These are phyloP conservation scores for Sipunculus nudus DNA, from an alignment of 2,888 invertebrate genomes.

Conservation along the genomic window DNA sequence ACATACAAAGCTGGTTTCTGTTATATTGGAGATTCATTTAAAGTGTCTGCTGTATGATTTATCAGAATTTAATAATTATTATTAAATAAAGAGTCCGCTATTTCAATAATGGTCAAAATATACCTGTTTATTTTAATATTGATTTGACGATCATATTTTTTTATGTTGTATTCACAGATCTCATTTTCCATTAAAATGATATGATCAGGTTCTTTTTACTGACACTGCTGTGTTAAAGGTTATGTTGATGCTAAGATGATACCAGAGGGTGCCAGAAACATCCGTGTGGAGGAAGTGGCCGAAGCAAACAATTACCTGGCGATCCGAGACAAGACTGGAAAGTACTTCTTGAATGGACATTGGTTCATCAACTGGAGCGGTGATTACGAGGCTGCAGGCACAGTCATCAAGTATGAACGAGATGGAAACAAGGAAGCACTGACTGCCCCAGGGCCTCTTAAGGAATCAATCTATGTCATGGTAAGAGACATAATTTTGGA, in stretches of 20 bases:
- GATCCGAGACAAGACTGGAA: constrained; percentile 76
- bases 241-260: constrained; percentile 74
- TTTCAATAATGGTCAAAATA: too few relatives aligned
- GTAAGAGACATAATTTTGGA: too few relatives aligned
- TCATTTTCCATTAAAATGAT: too few relatives aligned
- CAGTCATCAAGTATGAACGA: constrained; percentile 81
- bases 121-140: too few relatives aligned
- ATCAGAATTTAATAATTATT: too few relatives aligned
- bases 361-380: constrained; percentile 76
- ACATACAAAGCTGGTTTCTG: too few relatives aligned
- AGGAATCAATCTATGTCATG: constrained; percentile 82
- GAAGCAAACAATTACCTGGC: constrained; percentile 83
- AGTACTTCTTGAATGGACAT: constrained; percentile 82
- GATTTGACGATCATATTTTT: too few relatives aligned
- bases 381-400: constrained; percentile 83
- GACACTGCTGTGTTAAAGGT: constrained; percentile 71
- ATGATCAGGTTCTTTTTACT: too few relatives aligned
- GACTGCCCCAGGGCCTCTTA: constrained; percentile 82
- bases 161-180: too few relatives aligned
- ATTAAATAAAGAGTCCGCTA: too few relatives aligned
- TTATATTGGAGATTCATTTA: too few relatives aligned
- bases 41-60: too few relatives aligned
- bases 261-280: constrained; percentile 82
- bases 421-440: constrained; percentile 81
- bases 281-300: constrained; percentile 79